A percentile compares a stretch with the other conserved stretches of the same genome.
Conservation (phyloP, 2,888 invertebrate genomes). For the Drosophila crucigera region DNA sequence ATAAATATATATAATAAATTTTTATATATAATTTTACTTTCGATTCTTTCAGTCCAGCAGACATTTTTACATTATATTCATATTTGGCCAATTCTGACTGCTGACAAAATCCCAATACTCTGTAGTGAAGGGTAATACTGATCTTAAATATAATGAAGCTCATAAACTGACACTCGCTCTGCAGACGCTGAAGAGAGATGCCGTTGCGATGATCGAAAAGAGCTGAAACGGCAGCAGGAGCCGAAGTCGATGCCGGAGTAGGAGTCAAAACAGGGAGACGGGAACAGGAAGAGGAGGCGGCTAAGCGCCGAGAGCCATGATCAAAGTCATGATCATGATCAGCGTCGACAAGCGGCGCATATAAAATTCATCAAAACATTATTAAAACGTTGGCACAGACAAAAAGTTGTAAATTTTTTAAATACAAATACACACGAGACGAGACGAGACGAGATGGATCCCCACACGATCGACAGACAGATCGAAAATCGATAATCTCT, state of each 20-base stretch:
- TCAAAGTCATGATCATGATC: constrained; percentile 61
- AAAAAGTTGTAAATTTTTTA: constrained; percentile 76
- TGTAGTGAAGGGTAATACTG: constrained; percentile 17
- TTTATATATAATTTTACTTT: background rate
- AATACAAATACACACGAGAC: constrained; percentile 68
- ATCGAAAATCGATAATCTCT: constrained; percentile 70
- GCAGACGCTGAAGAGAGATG: constrained; percentile 14
- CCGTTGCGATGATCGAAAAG: constrained; percentile 24
- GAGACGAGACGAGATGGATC: constrained; percentile 8
- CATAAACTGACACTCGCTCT: constrained; percentile 75
- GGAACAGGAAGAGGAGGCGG: background rate
- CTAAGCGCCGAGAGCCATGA: constrained; percentile 68
- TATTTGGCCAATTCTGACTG: constrained; percentile 14
- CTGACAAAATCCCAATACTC: constrained; percentile 31
- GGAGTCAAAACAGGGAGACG: background rate
- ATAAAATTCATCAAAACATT: constrained; percentile 81
- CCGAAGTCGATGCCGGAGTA: background rate
- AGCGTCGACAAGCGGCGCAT: constrained; percentile 78
- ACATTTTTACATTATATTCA: background rate
- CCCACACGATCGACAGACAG: constrained; percentile 18
- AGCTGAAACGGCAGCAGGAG: constrained; percentile 5
- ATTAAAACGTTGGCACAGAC: constrained; percentile 73
- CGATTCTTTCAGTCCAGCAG: background rate
- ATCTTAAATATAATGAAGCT: constrained; percentile 70
- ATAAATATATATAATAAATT: background rate